Base-by-base conservation (phyloP, 2,797 vertebrate species). In the Pelodytes ibericus region DNA sequence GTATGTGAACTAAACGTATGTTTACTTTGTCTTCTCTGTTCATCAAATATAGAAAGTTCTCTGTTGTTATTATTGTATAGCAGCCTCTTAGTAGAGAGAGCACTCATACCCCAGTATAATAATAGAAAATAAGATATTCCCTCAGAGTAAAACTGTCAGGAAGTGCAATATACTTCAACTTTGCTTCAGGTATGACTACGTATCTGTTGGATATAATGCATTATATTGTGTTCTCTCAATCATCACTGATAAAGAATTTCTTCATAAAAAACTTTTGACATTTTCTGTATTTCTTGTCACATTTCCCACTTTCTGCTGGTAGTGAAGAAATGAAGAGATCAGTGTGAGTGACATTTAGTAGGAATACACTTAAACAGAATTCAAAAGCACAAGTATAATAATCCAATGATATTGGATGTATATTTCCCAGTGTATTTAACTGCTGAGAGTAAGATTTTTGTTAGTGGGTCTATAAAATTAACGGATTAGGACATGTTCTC, bases 131-230 rank as follows among this genome's bases (percentile, higher is more conserved):
- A 59, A 58, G 11, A 41, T 64, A 57, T 71, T 65, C 51, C 68
- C 68, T 47, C 24, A 31, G 75, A 68, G 57, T 31, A 56, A 44
- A 57, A 41, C 67, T 65, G 60, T 56, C 60, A 71, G 47, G 24
- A 47, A 77, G 27, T 71, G 47, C 61, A 77, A 77, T 77, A 71
- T 30, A 65, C 71, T 71, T 71, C 9, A 71, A 44, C 59, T 10
- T 22, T 58, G 75, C 68, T 60, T n/a, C 39, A 49, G 68, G 51
- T 60, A 64, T 71, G n/a, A 36, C 75, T 65, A 22, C 27, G 60
- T 71, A 26, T 65, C 66, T 65, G 65, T 51, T 36, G 47, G 57
- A 22, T 53, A 16, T 53, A 53, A 53, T 53, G 11, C 66, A 65
- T 71, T 71, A 65, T 56, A 64, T 77, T 64, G 25, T 61, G 8